A percentile compares a stretch with the other conserved stretches of the same genome.
Conservation (phyloP, 2,113 vertebrate species). For the Talpa occidentalis region DNA sequence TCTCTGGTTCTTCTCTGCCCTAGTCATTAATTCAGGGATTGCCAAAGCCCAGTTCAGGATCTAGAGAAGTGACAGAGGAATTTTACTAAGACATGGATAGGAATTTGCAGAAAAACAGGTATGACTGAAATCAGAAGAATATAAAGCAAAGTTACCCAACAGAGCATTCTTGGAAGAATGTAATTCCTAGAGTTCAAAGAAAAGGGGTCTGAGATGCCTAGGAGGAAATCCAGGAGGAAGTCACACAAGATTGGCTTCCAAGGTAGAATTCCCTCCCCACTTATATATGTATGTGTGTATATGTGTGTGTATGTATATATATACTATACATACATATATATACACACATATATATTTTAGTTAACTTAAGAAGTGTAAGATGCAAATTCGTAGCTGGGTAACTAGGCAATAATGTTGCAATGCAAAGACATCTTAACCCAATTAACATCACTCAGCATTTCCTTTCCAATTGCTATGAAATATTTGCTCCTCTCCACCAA, state of each 20-base stretch:
- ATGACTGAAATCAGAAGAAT: not conserved
- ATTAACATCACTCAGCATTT: not conserved
- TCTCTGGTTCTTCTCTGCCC: not conserved
- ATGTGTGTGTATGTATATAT: too few species aligned
- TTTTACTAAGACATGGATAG: slow-evolving; percentile 6
- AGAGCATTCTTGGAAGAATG: not conserved
- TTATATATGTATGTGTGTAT: too few species aligned
- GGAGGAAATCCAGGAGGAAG: not conserved
- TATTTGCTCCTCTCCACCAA: not conserved
- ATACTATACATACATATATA: too few species aligned
- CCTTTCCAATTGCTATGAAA: not conserved
- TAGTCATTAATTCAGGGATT: not conserved
- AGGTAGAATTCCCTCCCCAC: not conserved
- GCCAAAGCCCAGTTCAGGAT: not conserved
- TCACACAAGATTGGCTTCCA: not conserved
- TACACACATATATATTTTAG: not conserved
- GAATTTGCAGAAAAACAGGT: slow-evolving; percentile 52
- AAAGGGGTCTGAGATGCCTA: not conserved
- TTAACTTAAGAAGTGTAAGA: not conserved
- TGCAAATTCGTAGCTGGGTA: not conserved
- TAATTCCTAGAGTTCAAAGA: not conserved
- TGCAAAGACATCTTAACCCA: slow-evolving; percentile 39
- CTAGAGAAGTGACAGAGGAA: not conserved
- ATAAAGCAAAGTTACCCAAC: not conserved
- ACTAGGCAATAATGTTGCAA: not conserved